Evolutionary conservation across 2,797 vertebrate species (phyloP), one percentile per base, ranked within the genome.

Genomic region (Hoplostethus atlanticus): DNA sequence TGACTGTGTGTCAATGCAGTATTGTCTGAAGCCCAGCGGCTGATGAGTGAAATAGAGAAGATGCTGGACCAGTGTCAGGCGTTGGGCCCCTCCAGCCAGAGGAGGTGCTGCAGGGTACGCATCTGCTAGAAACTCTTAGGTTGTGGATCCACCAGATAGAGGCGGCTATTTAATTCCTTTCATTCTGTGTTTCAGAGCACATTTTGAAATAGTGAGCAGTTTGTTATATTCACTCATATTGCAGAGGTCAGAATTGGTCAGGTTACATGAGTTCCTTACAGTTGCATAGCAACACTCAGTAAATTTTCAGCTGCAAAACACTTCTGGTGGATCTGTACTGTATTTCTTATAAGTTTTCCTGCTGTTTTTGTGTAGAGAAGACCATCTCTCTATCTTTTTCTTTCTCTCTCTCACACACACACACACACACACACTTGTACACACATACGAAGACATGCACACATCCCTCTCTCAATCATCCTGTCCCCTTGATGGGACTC

Each of bases 1-100:
- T 81, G 28, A 44, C 21, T 76, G 2, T 71, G 16, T 88, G 48
- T 83, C 36, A 63, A 79, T 86, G 54, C 84, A 94, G 92, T 92
- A 76, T 71, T 90, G 68, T 72, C 56, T 57, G 54, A 87, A 31
- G 81, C 90, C 58, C 62, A 83, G 73, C 34, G 53, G 52, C 71
- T 93, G 68, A 44, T 87, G 81, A 50, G 17, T 31, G 78, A 84
- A 4, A 85, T 91, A 60, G 76, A 92, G 57, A 53, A 85, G 60
- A 68, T 91, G 73, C 38, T 88, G 34, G 28, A 63, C 28, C 16
- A 34, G 8, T 86, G 78, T 56, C 25, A 53, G 17, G 21, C 63
- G 51, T n/a, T 36, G 28, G n/a, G 15, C 30, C 34, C 25, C 15
- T 63, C 67, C 63, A 64, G 28, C n/a, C 55, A 31, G 46, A 62